A percentile compares a stretch with the other conserved stretches of the same genome.
These are phyloP conservation scores for Ormyrus nitidulus DNA, from an alignment of 2,888 invertebrate species.

Conservation along the genomic window DNA sequence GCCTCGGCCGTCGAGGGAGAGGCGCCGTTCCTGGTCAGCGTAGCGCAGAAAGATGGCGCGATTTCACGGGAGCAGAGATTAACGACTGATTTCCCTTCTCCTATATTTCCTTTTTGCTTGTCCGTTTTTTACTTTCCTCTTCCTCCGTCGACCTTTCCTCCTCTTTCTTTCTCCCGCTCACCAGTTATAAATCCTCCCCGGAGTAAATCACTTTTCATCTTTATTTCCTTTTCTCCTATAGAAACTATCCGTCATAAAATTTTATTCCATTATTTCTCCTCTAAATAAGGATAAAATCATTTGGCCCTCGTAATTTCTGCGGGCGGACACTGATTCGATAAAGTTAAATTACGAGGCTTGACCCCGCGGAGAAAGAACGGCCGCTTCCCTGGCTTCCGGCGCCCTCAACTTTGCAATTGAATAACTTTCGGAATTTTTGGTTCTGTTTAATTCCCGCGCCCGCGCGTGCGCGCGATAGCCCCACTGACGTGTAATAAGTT, in stretches of 20 bases:
- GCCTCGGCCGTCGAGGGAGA: background rate
- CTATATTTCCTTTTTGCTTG: background rate
- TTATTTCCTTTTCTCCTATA: background rate
- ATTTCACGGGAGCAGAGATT: slow-evolving; percentile 60
- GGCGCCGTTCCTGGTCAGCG: slow-evolving; percentile 39
- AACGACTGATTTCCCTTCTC: slow-evolving; percentile 60
- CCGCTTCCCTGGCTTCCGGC: slow-evolving; percentile 45
- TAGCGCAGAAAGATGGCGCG: slow-evolving; percentile 56
- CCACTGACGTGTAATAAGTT: slow-evolving; percentile 41
- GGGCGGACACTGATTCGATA: slow-evolving; percentile 59
- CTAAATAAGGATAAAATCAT: no score
- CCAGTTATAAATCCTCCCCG: slow-evolving; percentile 65
- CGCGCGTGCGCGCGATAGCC: slow-evolving; percentile 53
- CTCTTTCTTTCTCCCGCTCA: slow-evolving; percentile 28
- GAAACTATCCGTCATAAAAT: slow-evolving; percentile 7
- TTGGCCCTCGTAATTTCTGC: slow-evolving; percentile 16
- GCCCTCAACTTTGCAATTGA: slow-evolving; percentile 61
- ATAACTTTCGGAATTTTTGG: slow-evolving; percentile 64
- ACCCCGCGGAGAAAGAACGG: slow-evolving; percentile 39
- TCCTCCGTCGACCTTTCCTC: slow-evolving; percentile 18
- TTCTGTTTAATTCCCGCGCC: slow-evolving; percentile 62
- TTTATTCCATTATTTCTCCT: background rate
- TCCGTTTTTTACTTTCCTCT: slow-evolving; percentile 56
- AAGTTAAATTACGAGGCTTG: slow-evolving; percentile 62
- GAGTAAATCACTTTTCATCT: slow-evolving; percentile 60